Evolutionary conservation across 2,113 vertebrate genomes (phyloP).

Genomic region (Brachyhypopomus gauderio): DNA sequence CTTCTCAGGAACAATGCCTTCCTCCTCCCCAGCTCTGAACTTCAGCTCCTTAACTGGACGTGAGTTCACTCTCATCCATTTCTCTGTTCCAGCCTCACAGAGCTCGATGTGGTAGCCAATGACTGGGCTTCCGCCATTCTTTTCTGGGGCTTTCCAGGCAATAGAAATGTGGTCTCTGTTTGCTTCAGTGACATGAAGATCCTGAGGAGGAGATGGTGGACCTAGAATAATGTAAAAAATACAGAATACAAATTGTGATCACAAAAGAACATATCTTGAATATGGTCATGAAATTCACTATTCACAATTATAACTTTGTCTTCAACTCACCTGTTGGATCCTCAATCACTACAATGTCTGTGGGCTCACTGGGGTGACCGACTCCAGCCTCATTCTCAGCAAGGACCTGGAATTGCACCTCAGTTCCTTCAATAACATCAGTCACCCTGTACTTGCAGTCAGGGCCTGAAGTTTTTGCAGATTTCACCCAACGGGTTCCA

Average conservation of each 20-base stretch:
- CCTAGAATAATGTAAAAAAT: conserved; percentile 69
- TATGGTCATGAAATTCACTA: neutral
- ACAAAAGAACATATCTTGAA: neutral
- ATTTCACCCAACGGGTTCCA: conserved; percentile 96
- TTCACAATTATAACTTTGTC: neutral
- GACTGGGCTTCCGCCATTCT: conserved; percentile 88
- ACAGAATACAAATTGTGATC: neutral
- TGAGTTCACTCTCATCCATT: conserved; percentile 97
- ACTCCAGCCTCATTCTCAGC: conserved; percentile 97
- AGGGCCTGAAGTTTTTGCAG: conserved; percentile 90
- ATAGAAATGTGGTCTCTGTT: conserved; percentile 88
- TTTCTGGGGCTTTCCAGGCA: conserved; percentile 92
- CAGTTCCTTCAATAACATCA: conserved; percentile 95
- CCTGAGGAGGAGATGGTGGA: conserved; percentile 89
- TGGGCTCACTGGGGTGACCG: conserved; percentile 96
- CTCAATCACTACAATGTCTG: conserved; percentile 89
- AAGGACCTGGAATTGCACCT: conserved; percentile 94
- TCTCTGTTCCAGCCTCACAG: conserved; percentile 93
- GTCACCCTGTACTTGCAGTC: conserved; percentile 93
- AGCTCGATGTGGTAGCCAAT: conserved; percentile 95
- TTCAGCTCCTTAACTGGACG: conserved; percentile 95
- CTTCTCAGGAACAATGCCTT: conserved; percentile 92
- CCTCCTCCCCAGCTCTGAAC: conserved; percentile 82
- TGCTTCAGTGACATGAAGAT: conserved; percentile 93
- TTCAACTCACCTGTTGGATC: conserved; percentile 85